Percentiles rank a stretch among this genome's conserved stretches.
Evolutionary conservation across 2,888 invertebrate genomes (phyloP).

Genomic region (Adelphocoris suturalis): DNA sequence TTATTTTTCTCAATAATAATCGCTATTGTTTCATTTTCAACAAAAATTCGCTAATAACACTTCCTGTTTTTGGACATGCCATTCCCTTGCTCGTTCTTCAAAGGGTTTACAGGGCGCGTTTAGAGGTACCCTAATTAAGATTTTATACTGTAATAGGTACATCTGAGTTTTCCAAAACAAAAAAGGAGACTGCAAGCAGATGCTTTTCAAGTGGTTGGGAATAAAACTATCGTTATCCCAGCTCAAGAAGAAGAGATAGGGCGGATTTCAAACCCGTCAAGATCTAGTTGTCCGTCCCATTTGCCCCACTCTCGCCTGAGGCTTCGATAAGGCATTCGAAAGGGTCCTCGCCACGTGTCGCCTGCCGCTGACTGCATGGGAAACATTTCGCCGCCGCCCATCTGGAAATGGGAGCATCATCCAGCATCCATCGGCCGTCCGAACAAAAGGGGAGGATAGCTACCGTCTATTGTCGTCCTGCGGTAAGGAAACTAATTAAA

Average conservation of each 20-base stretch:
- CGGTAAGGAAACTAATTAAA: conserved; percentile 38
- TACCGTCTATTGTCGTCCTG: conserved; percentile 13
- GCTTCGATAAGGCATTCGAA: conserved; percentile 45
- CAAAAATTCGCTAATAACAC: too few species aligned
- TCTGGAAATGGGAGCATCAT: conserved; percentile 18
- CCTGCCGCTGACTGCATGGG: conserved; percentile 65
- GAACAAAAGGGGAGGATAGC: background rate
- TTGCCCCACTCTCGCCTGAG: conserved; percentile 32
- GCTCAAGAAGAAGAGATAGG: background rate
- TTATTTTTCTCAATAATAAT: too few species aligned
- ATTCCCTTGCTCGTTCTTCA: too few species aligned
- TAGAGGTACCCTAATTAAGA: too few species aligned
- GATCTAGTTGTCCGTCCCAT: conserved; percentile 20
- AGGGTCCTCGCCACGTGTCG: conserved; percentile 51
- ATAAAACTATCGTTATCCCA: background rate
- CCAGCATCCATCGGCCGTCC: background rate
- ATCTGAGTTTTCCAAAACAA: too few species aligned
- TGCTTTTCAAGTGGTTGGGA: background rate
- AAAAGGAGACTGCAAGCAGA: too few species aligned
- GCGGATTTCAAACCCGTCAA: background rate
- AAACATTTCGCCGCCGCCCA: conserved; percentile 34
- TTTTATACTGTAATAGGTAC: too few species aligned
- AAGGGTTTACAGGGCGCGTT: too few species aligned
- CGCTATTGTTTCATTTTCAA: too few species aligned
- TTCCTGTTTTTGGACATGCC: too few species aligned